Base-by-base conservation (phyloP, 2,797 vertebrate genomes). In the Apogon talboti region DNA sequence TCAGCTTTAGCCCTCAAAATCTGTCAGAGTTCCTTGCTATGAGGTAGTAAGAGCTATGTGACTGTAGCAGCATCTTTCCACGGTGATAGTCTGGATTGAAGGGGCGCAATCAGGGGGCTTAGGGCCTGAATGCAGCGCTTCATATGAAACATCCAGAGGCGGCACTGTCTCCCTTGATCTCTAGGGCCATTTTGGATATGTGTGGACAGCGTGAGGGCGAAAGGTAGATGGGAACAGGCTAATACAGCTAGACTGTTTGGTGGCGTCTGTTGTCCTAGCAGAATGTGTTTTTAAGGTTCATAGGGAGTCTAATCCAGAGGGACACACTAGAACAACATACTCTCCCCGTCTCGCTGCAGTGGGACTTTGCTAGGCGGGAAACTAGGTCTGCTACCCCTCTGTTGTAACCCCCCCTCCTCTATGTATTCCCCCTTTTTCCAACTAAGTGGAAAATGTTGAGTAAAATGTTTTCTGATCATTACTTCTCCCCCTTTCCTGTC, bases 251-350 rank as follows among this genome's bases (percentile, higher is more conserved):
- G 79, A 74, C 87, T 81, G 55, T 80, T 83, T 84, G 50, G 65
- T 81, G 70, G 71, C 28, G 74, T 79, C 80, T 82, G 83, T 85
- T 83, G 77, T 89, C 78, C 76, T 81, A 42, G 84, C 79, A 82
- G 76, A 87, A 78, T 90, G 90, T 92, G 83, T 92, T 90, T 88
- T 91, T 76, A 91, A 85, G 78, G 82, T 87, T 89, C 76, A 79
- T 81, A 90, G 80, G 70, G 79, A 55, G 58, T 77, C 53, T 90
- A 91, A 93, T 92, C 91, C 87, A 82, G 79, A 83, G 84, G 87
- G 90, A 90, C 82, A 70, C 72, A 24, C 87, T 91, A 90, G 65
- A 91, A 91, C 78, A 94, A 92, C 88, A 92, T 38, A 48, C 69
- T 50, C 14, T 54, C 69, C 66, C 76, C 14, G 37, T 55, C 65